Percentiles rank a stretch among this genome's conserved stretches.
phyloP scores from a whole-genome alignment of 2,113 vertebrate species.

The Bostrychus sinensis region DNA sequence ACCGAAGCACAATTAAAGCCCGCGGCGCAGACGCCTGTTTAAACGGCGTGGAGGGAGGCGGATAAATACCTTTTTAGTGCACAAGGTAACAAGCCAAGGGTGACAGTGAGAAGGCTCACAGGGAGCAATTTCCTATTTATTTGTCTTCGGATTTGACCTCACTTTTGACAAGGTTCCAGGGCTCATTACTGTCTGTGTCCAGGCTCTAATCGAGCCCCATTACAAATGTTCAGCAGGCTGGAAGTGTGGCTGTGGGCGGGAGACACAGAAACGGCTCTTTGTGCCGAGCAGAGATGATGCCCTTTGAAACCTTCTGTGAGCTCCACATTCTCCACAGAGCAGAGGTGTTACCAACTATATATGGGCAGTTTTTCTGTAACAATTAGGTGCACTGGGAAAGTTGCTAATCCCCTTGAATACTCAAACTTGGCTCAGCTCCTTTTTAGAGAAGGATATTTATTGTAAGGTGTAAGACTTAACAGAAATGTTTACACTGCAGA shows the following conservation, averaged over 20 bases:
- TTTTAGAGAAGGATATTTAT: no score
- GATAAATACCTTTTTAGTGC: constrained; percentile 81
- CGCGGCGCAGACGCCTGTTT: constrained; percentile 48
- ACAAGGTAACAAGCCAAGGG: constrained; percentile 75
- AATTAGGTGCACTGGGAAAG: neutral
- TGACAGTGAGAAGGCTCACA: constrained; percentile 73
- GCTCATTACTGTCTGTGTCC: constrained; percentile 71
- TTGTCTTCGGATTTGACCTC: constrained; percentile 78
- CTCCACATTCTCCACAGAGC: constrained; percentile 26
- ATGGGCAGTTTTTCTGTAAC: neutral
- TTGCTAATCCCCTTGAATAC: neutral
- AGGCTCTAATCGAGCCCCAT: constrained; percentile 71
- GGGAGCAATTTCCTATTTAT: constrained; percentile 80
- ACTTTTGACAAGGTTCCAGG: constrained; percentile 73
- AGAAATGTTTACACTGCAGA: no score
- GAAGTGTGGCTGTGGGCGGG: constrained; percentile 57
- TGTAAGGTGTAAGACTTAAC: no score
- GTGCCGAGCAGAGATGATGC: constrained; percentile 17
- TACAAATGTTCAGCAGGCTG: constrained; percentile 69
- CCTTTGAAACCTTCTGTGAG: constrained; percentile 25
- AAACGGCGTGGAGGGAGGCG: constrained; percentile 55
- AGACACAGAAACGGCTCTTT: constrained; percentile 16
- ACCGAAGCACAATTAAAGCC: constrained; percentile 68
- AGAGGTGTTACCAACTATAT: neutral
- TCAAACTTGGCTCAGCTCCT: no score